phyloP scores from a whole-genome alignment of 2,888 invertebrate species.

The Dynastes grantii region DNA sequence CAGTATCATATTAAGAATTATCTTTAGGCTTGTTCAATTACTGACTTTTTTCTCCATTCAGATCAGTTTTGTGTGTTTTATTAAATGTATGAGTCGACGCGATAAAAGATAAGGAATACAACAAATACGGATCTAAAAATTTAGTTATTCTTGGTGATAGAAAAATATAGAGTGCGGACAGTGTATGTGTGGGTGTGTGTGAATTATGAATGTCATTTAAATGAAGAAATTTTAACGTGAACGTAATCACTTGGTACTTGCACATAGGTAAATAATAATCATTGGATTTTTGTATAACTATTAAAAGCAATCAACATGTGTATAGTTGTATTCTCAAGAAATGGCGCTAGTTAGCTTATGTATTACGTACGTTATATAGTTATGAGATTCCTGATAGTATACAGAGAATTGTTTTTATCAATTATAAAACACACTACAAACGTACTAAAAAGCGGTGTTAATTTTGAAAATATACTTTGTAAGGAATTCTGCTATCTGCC shows the following conservation, averaged over 20 bases:
- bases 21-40: background rate
- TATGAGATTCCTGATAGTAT: no score
- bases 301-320: background rate
- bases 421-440: no score
- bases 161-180: background rate
- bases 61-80: no score
- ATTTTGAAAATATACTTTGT: no score
- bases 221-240: background rate
- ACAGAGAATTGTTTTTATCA: no score
- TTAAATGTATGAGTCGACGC: background rate
- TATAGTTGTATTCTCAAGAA: background rate
- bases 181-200: background rate
- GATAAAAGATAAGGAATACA: constrained; percentile 33
- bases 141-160: background rate
- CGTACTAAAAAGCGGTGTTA: no score
- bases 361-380: no score
- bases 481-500: no score
- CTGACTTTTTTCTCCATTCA: background rate
- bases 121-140: constrained; percentile 21
- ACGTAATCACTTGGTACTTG: no score
- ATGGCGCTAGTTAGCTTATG: no score
- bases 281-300: background rate
- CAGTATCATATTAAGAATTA: background rate
- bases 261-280: no score
- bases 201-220: background rate